Evolutionary conservation across 2,888 invertebrate genomes (phyloP).

Genomic region (Azorinus chamasolen): DNA sequence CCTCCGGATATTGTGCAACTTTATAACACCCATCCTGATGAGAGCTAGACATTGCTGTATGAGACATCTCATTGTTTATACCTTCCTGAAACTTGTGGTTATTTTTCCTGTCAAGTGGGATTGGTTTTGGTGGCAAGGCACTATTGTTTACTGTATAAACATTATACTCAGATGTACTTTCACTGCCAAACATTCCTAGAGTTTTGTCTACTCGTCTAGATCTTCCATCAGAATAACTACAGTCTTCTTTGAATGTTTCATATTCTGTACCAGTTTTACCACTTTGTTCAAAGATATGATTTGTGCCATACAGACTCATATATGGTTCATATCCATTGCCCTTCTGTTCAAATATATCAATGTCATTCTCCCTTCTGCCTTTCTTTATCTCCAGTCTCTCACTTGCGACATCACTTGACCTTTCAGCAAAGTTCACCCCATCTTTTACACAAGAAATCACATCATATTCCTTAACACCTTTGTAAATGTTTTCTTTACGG

Average conservation of each 20-base stretch:
- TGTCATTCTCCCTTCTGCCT: constrained; percentile 1
- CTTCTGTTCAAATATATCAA: not conserved
- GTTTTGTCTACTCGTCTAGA: too few species aligned
- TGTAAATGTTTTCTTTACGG: constrained; percentile 5
- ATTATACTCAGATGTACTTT: too few species aligned
- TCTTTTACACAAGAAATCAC: constrained; percentile 39
- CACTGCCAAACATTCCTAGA: too few species aligned
- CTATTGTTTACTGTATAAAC: too few species aligned
- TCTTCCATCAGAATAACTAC: too few species aligned
- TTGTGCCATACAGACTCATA: constrained; percentile 42
- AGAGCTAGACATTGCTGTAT: too few species aligned
- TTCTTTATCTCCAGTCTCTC: not conserved
- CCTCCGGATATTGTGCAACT: not conserved
- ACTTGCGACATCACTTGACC: not conserved
- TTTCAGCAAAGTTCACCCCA: constrained; percentile 56
- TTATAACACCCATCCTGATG: not conserved
- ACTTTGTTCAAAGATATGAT: constrained; percentile 6
- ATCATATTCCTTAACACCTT: constrained; percentile 19
- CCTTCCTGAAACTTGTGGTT: too few species aligned
- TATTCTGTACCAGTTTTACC: too few species aligned
- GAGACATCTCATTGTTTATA: too few species aligned
- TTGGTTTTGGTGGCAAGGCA: too few species aligned
- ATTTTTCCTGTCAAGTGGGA: too few species aligned
- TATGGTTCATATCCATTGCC: constrained; percentile 30
- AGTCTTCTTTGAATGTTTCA: too few species aligned